These are phyloP conservation scores for Mionectes olivaceus DNA, from an alignment of 2,797 vertebrate genomes.

Conservation along the genomic window DNA sequence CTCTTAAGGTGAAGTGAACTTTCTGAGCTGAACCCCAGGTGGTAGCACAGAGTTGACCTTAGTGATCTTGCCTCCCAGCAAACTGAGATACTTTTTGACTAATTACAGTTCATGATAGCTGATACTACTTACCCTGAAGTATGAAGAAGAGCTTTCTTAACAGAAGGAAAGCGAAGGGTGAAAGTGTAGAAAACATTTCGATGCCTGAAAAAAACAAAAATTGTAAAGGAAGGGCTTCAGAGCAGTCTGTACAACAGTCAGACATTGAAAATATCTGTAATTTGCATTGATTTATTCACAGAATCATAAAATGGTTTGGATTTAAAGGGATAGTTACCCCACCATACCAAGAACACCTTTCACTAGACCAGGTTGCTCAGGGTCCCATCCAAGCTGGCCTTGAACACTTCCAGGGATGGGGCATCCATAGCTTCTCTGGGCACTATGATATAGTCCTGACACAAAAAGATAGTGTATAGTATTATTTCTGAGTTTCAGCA, in stretches of 20 bases:
- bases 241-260: background rate
- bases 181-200: background rate
- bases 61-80: background rate
- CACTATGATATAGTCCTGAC: background rate
- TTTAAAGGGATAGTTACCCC: background rate
- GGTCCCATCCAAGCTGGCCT: background rate
- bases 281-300: background rate
- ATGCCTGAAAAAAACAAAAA: background rate
- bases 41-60: background rate
- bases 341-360: background rate
- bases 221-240: background rate
- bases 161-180: background rate
- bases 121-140: background rate
- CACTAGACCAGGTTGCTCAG: background rate
- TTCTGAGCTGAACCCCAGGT: background rate
- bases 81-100: constrained; percentile 9
- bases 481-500: background rate
- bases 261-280: background rate
- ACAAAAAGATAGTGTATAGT: background rate
- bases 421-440: background rate
- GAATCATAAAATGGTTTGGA: background rate
- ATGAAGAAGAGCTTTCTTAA: background rate
- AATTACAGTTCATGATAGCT: background rate
- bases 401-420: background rate
- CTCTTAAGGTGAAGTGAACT: background rate